These are phyloP conservation scores for Atrina japonica DNA, from an alignment of 2,888 invertebrate genomes.

Conservation along the genomic window DNA sequence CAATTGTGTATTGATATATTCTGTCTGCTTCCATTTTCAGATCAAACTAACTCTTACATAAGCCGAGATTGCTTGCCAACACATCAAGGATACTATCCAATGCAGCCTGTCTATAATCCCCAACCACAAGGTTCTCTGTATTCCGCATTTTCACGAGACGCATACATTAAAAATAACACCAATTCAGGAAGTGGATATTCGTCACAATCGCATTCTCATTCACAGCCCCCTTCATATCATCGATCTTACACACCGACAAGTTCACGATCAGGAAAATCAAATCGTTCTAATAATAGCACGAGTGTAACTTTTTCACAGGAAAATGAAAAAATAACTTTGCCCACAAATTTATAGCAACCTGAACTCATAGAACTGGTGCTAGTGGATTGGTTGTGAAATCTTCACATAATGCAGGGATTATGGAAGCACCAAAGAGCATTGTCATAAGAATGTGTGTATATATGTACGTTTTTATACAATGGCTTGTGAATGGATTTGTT, in stretches of 20 bases:
- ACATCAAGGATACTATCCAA: slow-evolving; percentile 76
- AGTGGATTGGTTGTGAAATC: too few species aligned
- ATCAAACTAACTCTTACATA: slow-evolving; percentile 15
- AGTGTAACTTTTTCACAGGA: slow-evolving; percentile 73
- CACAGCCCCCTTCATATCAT: slow-evolving; percentile 73
- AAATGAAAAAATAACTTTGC: slow-evolving; percentile 74
- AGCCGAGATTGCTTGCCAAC: slow-evolving; percentile 47
- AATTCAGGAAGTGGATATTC: slow-evolving; percentile 67
- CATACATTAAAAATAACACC: slow-evolving; percentile 45
- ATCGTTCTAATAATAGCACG: slow-evolving; percentile 71
- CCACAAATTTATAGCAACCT: slow-evolving; percentile 68
- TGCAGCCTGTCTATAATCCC: slow-evolving; percentile 73
- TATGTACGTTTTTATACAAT: too few species aligned
- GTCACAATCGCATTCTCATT: slow-evolving; percentile 53
- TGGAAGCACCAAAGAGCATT: too few species aligned
- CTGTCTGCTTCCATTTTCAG: too few species aligned
- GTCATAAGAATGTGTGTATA: too few species aligned
- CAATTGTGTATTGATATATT: too few species aligned
- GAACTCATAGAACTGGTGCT: too few species aligned
- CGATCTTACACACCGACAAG: slow-evolving; percentile 77
- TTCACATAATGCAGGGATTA: too few species aligned
- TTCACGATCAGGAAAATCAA: slow-evolving; percentile 76
- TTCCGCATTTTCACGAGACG: slow-evolving; percentile 64
- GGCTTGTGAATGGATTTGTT: too few species aligned
- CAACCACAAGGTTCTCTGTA: slow-evolving; percentile 62